phyloP scores from a whole-genome alignment of 2,797 vertebrate genomes.

The Nannoperca obscura region DNA sequence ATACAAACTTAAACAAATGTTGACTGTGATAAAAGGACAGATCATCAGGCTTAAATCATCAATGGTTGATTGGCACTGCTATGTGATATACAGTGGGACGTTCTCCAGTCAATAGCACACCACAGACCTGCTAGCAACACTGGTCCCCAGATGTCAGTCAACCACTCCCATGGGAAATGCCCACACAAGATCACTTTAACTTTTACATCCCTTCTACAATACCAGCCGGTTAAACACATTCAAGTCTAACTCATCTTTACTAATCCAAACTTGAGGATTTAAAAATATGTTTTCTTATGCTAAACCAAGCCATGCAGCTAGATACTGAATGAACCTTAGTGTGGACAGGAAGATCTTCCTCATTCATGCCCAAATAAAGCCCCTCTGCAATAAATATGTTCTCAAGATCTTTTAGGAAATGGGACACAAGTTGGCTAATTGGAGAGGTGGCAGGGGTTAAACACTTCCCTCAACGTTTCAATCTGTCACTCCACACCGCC shows the following conservation, averaged over 20 bases:
- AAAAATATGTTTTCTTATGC: constrained; percentile 11
- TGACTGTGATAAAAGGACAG: too few species aligned
- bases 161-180: neutral
- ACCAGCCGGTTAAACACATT: constrained; percentile 79
- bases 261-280: constrained; percentile 23
- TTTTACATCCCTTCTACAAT: constrained; percentile 62
- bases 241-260: constrained; percentile 47
- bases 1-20: too few species aligned
- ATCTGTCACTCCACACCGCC: constrained; percentile 77
- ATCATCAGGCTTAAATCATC: too few species aligned
- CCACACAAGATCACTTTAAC: constrained; percentile 33
- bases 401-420: constrained; percentile 67
- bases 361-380: constrained; percentile 43
- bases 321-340: constrained; percentile 1
- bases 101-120: neutral
- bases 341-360: constrained; percentile 4
- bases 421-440: constrained; percentile 75
- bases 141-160: neutral
- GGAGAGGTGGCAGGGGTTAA: constrained; percentile 75
- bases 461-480: constrained; percentile 77
- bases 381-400: constrained; percentile 59
- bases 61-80: neutral
- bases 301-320: neutral
- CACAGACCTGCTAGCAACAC: neutral
- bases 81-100: neutral